Evolutionary conservation across 2,888 invertebrate genomes (phyloP).

Genomic region (Lithophane ornitopus): DNA sequence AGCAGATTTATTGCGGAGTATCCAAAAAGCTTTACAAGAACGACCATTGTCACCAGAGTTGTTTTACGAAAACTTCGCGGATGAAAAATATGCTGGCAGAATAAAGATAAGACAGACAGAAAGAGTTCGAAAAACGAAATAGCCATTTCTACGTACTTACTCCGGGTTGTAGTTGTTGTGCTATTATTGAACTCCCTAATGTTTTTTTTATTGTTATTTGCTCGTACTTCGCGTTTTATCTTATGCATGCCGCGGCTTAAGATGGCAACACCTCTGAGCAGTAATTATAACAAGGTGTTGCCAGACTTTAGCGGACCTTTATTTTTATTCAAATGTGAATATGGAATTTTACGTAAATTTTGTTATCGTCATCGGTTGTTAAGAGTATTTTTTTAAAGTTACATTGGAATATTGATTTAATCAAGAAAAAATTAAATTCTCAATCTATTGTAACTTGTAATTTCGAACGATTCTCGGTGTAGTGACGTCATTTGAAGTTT

Average conservation of each 20-base stretch:
- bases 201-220: background rate
- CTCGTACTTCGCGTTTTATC: background rate
- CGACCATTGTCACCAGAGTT: conserved; percentile 72
- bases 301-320: too few species aligned
- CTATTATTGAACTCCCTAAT: background rate
- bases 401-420: background rate
- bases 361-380: background rate
- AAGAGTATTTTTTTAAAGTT: too few species aligned
- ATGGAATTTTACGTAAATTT: background rate
- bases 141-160: background rate
- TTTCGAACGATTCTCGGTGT: background rate
- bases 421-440: background rate
- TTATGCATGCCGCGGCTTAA: background rate
- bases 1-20: conserved; percentile 61
- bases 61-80: conserved; percentile 71
- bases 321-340: too few species aligned
- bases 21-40: conserved; percentile 67
- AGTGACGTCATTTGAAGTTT: conserved; percentile 4
- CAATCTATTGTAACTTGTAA: background rate
- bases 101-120: conserved; percentile 76
- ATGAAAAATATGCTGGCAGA: conserved; percentile 79
- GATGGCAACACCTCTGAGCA: background rate
- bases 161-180: background rate
- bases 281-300: background rate
- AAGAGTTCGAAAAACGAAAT: conserved; percentile 26